phyloP scores from a whole-genome alignment of 2,888 invertebrate species.

The Pycnomerus fuliginosus region DNA sequence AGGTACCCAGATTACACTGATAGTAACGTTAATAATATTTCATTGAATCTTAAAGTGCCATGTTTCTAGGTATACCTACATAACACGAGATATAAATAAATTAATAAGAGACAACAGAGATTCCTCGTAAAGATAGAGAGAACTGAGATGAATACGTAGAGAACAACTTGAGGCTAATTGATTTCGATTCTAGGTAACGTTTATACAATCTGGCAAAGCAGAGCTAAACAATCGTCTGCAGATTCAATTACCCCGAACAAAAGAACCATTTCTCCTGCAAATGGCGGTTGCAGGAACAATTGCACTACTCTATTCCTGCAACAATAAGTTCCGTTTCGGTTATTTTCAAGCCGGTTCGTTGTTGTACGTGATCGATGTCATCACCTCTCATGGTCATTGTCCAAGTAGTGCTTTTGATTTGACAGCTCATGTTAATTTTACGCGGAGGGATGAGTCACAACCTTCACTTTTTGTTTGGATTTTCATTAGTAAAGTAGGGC shows the following conservation, averaged over 20 bases:
- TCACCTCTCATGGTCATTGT: too few relatives aligned
- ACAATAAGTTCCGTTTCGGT: constrained; percentile 32
- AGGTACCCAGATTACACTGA: too few relatives aligned
- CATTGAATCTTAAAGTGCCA: too few relatives aligned
- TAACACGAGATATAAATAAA: too few relatives aligned
- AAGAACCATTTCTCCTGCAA: constrained; percentile 51
- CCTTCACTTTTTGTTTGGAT: constrained; percentile 16
- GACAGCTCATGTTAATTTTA: too few relatives aligned
- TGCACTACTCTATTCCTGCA: constrained; percentile 37
- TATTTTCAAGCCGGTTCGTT: constrained; percentile 32
- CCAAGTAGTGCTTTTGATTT: too few relatives aligned
- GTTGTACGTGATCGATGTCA: too few relatives aligned
- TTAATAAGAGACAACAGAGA: constrained; percentile 1
- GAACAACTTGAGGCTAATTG: constrained; percentile 45
- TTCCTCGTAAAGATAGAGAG: constrained; percentile 4
- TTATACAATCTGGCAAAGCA: constrained; percentile 48
- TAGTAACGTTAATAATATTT: too few relatives aligned
- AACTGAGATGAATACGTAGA: constrained; percentile 11
- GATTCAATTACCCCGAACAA: constrained; percentile 52
- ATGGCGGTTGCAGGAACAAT: constrained; percentile 50
- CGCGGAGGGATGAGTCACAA: constrained; percentile 4
- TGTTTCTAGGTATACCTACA: too few relatives aligned
- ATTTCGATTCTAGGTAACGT: constrained; percentile 48
- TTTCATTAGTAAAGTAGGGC: constrained; percentile 11
- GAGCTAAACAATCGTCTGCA: constrained; percentile 47